Evolutionary conservation across 2,797 vertebrate genomes (phyloP), one percentile per base, ranked within the genome.

Genomic region (Todus mexicanus): DNA sequence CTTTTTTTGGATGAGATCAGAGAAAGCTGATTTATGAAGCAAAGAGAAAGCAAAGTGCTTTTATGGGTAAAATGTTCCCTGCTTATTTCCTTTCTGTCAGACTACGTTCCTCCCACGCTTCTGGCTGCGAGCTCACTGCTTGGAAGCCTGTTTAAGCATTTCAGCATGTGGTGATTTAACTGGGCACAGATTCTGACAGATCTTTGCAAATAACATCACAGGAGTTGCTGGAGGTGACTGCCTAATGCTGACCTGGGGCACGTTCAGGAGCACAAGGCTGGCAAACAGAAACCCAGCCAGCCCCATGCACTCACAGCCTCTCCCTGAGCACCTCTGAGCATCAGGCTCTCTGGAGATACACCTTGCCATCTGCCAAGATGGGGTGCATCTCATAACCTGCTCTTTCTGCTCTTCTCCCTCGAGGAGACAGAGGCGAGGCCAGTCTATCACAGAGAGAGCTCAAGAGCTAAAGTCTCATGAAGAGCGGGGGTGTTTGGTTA

Each of bases 1-100:
- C 76, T 94, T 91, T 95, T 96, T 87, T 96, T 93, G 92, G 95
- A 82, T 84, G 92, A 95, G 91, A 76, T 82, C 94, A 89, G 93
- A 93, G 88, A 93, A 94, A 95, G 74, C 84, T 92, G 94, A 96
- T 95, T 90, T 92, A 93, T 71, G 66, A 95, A 93, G 79, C 77
- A 92, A 82, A 81, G 78, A 84, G 84, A 93, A 75, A 93, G 94
- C 87, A 66, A 90, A 95, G 83, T 89, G 79, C 79, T 96, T 95
- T 96, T 92, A 93, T 89, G 84, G 84, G 88, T 95, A 96, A 95
- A 95, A 93, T 94, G 75, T 72, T 96, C 75, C 87, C 45, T 83
- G 84, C 88, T 95, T 92, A 87, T 72, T 92, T 96, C 93, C 90
- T 94, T 82, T 97, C 77, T 90, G 48, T 87, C 74, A 84, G 85